phyloP scores from a whole-genome alignment of 2,888 invertebrate genomes.

The Rosalia funebris region DNA sequence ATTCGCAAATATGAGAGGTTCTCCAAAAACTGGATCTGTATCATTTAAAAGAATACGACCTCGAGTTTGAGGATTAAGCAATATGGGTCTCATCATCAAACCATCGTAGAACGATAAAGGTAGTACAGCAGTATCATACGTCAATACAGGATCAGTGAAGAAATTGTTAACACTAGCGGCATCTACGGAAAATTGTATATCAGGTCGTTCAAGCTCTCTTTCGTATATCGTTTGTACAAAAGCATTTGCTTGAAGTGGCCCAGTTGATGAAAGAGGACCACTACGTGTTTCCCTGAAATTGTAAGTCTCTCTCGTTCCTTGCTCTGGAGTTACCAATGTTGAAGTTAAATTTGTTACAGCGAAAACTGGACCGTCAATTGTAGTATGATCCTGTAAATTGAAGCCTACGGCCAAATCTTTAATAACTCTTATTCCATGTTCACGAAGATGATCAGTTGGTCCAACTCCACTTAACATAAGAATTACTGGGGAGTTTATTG shows the following conservation, averaged over 20 bases:
- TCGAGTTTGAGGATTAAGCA: slow-evolving; percentile 72
- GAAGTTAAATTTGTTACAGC: slow-evolving; percentile 69
- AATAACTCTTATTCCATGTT: slow-evolving; percentile 68
- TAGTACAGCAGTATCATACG: slow-evolving; percentile 61
- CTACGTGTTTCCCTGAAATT: slow-evolving; percentile 62
- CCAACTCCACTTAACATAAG: slow-evolving; percentile 76
- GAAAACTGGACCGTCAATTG: slow-evolving; percentile 70
- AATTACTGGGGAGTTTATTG: slow-evolving; percentile 72
- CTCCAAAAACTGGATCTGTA: slow-evolving; percentile 76
- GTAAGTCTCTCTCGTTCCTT: slow-evolving; percentile 64
- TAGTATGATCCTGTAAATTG: slow-evolving; percentile 81
- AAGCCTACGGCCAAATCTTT: slow-evolving; percentile 76
- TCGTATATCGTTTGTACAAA: slow-evolving; percentile 72
- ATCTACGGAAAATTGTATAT: slow-evolving; percentile 76
- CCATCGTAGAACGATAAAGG: slow-evolving; percentile 74
- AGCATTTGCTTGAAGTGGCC: slow-evolving; percentile 68
- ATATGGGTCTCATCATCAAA: slow-evolving; percentile 70
- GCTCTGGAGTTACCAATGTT: slow-evolving; percentile 62
- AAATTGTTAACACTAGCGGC: slow-evolving; percentile 69
- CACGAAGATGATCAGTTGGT: slow-evolving; percentile 67
- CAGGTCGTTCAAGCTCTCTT: slow-evolving; percentile 66
- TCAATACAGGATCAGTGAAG: slow-evolving; percentile 67
- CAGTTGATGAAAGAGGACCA: slow-evolving; percentile 69
- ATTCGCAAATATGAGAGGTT: slow-evolving; percentile 78
- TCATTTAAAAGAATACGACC: slow-evolving; percentile 72